A percentile compares a stretch with the other conserved stretches of the same genome.
Conservation (phyloP, 2,113 vertebrate species). For the Upupa epops region DNA sequence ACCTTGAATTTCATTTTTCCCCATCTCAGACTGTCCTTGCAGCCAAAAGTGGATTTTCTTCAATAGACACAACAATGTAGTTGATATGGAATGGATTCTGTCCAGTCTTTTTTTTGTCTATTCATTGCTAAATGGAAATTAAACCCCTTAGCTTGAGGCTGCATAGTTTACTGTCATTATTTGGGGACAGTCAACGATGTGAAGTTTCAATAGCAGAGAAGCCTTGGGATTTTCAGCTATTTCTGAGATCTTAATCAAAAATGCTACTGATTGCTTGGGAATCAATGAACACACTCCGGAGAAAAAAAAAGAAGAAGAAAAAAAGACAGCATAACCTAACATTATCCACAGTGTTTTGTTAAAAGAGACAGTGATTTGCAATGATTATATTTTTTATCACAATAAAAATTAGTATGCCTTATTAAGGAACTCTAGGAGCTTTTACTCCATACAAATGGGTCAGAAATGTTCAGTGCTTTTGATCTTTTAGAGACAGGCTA, state of each 20-base stretch:
- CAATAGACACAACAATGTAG: not conserved
- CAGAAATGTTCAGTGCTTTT: not conserved
- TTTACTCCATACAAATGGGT: not conserved
- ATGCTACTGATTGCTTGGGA: constrained; percentile 68
- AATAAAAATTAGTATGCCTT: not conserved
- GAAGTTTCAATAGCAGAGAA: constrained; percentile 81
- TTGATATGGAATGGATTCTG: constrained; percentile 30
- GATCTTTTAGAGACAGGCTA: not conserved
- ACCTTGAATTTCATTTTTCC: not conserved
- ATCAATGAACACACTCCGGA: constrained; percentile 73
- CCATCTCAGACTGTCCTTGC: not conserved
- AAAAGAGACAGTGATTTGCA: not conserved
- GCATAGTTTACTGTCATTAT: constrained; percentile 83
- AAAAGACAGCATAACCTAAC: not conserved
- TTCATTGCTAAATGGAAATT: constrained; percentile 82
- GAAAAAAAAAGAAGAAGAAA: not conserved
- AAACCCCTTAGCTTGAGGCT: constrained; percentile 79
- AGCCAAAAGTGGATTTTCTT: constrained; percentile 14
- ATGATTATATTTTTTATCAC: not conserved
- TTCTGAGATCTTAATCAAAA: constrained; percentile 82
- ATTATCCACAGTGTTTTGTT: constrained; percentile 21
- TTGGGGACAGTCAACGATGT: constrained; percentile 79
- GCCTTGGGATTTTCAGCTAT: constrained; percentile 82
- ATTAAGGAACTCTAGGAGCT: not conserved
- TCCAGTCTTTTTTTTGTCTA: constrained; percentile 60